Conservation (phyloP, 1,140 invertebrate genomes). For the Danaus melanippus region DNA sequence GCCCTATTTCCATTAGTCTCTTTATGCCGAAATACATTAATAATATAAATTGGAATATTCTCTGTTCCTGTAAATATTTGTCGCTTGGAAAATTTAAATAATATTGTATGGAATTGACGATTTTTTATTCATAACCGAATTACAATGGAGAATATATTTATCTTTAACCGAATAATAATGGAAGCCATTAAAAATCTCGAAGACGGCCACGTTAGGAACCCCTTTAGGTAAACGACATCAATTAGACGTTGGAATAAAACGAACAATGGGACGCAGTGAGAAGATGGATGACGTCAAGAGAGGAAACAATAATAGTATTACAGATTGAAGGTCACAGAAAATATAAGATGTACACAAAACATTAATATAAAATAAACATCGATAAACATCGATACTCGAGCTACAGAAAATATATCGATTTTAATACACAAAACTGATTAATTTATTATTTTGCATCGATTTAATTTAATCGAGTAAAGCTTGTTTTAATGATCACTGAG, state of each 20-base stretch:
- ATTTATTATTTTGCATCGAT: no score
- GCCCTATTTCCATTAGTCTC: constrained; percentile 6
- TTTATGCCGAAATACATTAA: constrained; percentile 4
- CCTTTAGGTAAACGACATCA: constrained; percentile 12
- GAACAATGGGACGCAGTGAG: constrained; percentile 11
- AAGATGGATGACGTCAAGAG: constrained; percentile 13
- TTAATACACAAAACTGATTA: no score
- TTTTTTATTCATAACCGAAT: neutral
- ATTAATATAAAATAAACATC: no score
- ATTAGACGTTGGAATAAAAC: constrained; percentile 13
- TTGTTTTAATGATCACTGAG: no score
- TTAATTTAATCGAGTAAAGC: no score
- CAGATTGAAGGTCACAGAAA: constrained; percentile 3
- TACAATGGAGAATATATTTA: neutral
- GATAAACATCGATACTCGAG: no score
- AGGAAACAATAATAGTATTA: neutral
- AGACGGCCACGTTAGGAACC: constrained; percentile 2
- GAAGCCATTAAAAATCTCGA: neutral
- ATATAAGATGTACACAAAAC: neutral
- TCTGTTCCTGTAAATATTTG: neutral
- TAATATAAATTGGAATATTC: constrained; percentile 7
- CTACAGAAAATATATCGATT: no score
- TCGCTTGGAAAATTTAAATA: neutral
- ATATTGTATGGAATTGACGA: neutral
- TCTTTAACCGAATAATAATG: neutral